Conservation (phyloP, 2,113 vertebrate genomes). For the Cyanistes caeruleus region DNA sequence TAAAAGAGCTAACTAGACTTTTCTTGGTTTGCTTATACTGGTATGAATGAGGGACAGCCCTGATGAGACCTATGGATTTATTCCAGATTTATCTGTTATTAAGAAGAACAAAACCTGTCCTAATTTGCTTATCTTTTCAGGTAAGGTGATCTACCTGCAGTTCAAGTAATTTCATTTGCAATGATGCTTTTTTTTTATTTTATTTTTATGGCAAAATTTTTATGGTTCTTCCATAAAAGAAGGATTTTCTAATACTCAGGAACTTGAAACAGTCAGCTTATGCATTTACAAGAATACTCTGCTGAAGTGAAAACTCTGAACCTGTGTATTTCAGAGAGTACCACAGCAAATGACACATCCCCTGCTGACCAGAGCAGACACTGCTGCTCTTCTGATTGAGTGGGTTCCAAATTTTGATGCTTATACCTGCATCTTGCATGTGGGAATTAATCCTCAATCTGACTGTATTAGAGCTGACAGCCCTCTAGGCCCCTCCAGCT, state of each 20-base stretch:
- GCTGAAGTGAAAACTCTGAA: not conserved
- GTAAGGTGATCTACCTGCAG: not conserved
- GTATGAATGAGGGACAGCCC: not conserved
- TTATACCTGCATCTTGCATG: conserved; percentile 11
- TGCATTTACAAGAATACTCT: not conserved
- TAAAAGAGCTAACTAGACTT: not conserved
- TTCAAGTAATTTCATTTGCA: not conserved
- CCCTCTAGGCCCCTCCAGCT: conserved; percentile 38
- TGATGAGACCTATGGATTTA: not conserved
- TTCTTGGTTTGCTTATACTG: not conserved
- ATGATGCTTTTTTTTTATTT: not conserved
- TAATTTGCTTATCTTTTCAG: not conserved
- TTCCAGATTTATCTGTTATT: not conserved
- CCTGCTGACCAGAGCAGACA: conserved; percentile 12
- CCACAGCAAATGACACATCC: not conserved
- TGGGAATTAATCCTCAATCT: conserved; percentile 34
- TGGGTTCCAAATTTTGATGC: conserved; percentile 35
- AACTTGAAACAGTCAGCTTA: not conserved
- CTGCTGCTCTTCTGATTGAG: not conserved
- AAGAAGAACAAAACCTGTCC: not conserved
- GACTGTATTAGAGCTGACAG: conserved; percentile 51
- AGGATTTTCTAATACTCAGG: not conserved
- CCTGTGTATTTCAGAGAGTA: not conserved
- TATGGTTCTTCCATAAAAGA: not conserved
- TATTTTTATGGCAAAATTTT: not conserved